Base-by-base conservation (phyloP, 2,888 invertebrate species). In the Octodonta nipae region DNA sequence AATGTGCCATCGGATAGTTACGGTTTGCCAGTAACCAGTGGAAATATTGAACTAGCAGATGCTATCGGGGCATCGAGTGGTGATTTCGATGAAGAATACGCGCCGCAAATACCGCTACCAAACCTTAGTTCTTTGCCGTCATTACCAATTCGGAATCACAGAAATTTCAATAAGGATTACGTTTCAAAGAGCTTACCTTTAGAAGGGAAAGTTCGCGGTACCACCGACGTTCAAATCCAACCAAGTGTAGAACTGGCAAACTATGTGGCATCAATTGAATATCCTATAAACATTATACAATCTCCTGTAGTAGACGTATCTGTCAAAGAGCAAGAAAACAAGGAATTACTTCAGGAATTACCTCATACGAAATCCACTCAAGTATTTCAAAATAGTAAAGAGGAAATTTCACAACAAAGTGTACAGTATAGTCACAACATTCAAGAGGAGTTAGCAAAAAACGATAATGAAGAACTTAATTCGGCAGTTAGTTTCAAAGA, bases 211-310 rank as follows among this genome's bases (percentile, higher is more conserved):
- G 41, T 51, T 15, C 29, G 40, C 3, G 47, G 51, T 6, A 15
- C 40, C 2, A 47, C 51, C 4, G 31, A 66, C 42, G 61, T 74
- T 6, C 66, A 74, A 46, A 61, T 77, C 13, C 58, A 71, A 28
- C 71, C 75, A 47, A 79, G 80, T 50, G 65, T 81, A 31, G 74
- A 76, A 25, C 46, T 82, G 4, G 73, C 71, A 3, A 76, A 79
- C 50, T 80, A 70, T 47, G 64, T 78, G 1, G 75, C 79, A 25
- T 75, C 78, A 2, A 66, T 81, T 25, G 78, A 80, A 44, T 78
- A 80, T 55, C 78, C 82, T 6, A 68, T 78, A 25, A 75, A 77
- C 42, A 68, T 75, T 32, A 70, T 80, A 35, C 74, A 80, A 46
- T 73, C 84, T 10, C 75, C 78, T 11, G 49, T 76, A n/a, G 65